These are phyloP conservation scores for Heliothis subflexa DNA, from an alignment of 1,140 invertebrate species.

Conservation along the genomic window DNA sequence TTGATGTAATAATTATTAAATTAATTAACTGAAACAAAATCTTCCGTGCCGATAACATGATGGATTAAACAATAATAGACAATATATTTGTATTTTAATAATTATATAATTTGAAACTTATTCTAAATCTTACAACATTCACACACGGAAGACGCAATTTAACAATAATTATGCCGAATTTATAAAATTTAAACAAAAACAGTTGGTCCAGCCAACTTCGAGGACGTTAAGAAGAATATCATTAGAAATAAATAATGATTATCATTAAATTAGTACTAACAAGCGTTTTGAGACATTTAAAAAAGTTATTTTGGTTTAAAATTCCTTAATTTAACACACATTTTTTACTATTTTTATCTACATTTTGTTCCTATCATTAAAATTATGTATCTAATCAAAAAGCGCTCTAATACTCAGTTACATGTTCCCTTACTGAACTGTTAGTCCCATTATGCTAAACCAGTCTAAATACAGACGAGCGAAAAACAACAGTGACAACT, in stretches of 20 bases:
- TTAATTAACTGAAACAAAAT: slow-evolving; percentile 12
- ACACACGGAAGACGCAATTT: slow-evolving; percentile 59
- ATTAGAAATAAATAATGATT: slow-evolving; percentile 48
- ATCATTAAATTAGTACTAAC: slow-evolving; percentile 47
- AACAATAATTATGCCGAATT: slow-evolving; percentile 51
- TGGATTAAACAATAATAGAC: slow-evolving; percentile 9
- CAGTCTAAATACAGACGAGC: slow-evolving; percentile 50
- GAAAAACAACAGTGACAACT: slow-evolving; percentile 49
- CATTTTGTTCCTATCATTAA: slow-evolving; percentile 39
- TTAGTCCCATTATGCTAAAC: slow-evolving; percentile 35
- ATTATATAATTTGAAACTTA: slow-evolving; percentile 26
- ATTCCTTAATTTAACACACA: slow-evolving; percentile 48
- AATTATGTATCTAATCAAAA: slow-evolving; percentile 39
- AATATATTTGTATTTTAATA: neutral
- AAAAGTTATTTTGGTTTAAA: slow-evolving; percentile 48
- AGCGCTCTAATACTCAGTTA: slow-evolving; percentile 48
- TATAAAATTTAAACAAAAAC: slow-evolving; percentile 36
- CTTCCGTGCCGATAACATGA: neutral
- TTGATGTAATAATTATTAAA: neutral
- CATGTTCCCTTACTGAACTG: slow-evolving; percentile 37
- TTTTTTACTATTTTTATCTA: slow-evolving; percentile 47
- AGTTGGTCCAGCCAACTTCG: slow-evolving; percentile 45
- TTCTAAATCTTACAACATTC: slow-evolving; percentile 42
- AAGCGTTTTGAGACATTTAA: slow-evolving; percentile 48
- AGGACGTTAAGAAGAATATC: slow-evolving; percentile 45